Base-by-base conservation (phyloP, 2,797 vertebrate genomes). In the Tenualosa ilisha region DNA sequence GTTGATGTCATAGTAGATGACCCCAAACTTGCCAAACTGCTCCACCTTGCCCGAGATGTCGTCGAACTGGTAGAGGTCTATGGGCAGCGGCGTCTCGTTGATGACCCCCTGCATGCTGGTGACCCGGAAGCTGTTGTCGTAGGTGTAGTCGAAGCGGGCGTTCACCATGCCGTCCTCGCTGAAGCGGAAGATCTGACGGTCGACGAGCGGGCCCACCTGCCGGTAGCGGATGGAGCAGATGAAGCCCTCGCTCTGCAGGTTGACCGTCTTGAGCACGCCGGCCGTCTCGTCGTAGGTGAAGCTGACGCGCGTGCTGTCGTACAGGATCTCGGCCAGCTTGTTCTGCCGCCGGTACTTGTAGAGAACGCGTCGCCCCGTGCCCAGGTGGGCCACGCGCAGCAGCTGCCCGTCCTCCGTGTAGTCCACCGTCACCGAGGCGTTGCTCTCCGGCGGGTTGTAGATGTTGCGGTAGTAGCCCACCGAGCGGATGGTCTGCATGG, bases 31-130 rank as follows among this genome's bases (percentile, higher is more conserved):
- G 65, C 98, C 98, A 87, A 99, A 99, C 92, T 99, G 98, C 87
- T 99, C 98, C 46, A 99, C 97, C 90, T 99, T 99, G 63, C 98
- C 98, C 0, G 98, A 99, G 86, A 99, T 99, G 81, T 99, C 98
- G 1, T 99, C 98, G n/a, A 99, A 99, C 90, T 99, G 98, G 89
- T 99, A 99, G 75, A 99, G 97, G 89, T 99, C 98, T 40, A 99
- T 99, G 20, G 98, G 98, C 90, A 99, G 89, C 0, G 98, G 98
- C 0, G 98, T 99, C 91, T 99, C 98, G 8, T 99, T 99, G 95
- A 99, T 99, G 24, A 99, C 98, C 0, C 98, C 98, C 92, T 99
- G 98, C 98, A 99, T 99, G 94, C 98, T 99, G 91, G 98, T 99
- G 86, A 99, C 98, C 86, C 98, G 95, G 92, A 99, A 99, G 91